These are phyloP conservation scores for Acanthoscelides obtectus DNA, from an alignment of 2,888 invertebrate genomes.

Conservation along the genomic window DNA sequence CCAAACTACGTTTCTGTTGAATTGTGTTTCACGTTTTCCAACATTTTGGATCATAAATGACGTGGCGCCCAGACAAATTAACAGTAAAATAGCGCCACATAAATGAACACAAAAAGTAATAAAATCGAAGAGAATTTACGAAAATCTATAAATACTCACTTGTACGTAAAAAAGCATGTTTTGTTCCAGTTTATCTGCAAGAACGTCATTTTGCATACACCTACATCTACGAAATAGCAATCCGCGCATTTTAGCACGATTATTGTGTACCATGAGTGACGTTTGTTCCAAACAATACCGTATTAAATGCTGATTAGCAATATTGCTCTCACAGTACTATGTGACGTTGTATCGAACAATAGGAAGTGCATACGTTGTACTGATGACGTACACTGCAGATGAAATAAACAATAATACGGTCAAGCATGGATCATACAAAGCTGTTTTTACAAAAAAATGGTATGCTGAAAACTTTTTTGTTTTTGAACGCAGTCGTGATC, in stretches of 20 bases:
- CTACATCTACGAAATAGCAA: neutral
- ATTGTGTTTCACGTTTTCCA: too few species aligned
- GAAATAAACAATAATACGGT: too few species aligned
- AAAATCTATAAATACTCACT: neutral
- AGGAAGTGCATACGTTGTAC: neutral
- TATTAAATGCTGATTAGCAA: neutral
- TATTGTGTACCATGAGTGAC: neutral
- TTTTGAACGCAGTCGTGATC: too few species aligned
- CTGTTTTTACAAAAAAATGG: too few species aligned
- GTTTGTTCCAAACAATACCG: neutral
- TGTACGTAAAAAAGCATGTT: neutral
- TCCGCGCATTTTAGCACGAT: neutral
- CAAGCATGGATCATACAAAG: too few species aligned
- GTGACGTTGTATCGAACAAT: conserved; percentile 42
- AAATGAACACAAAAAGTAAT: neutral
- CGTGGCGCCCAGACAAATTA: too few species aligned
- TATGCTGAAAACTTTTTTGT: too few species aligned
- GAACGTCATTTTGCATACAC: neutral
- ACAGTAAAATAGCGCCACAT: neutral
- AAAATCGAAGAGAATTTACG: neutral
- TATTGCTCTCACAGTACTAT: conserved; percentile 1
- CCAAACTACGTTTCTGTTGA: too few species aligned
- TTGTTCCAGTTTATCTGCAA: neutral
- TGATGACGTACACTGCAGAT: neutral
- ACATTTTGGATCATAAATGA: too few species aligned